Percentiles rank a stretch among this genome's conserved stretches.
Evolutionary conservation across 1,140 invertebrate genomes (phyloP).

Genomic region (Neodiprion virginianus): DNA sequence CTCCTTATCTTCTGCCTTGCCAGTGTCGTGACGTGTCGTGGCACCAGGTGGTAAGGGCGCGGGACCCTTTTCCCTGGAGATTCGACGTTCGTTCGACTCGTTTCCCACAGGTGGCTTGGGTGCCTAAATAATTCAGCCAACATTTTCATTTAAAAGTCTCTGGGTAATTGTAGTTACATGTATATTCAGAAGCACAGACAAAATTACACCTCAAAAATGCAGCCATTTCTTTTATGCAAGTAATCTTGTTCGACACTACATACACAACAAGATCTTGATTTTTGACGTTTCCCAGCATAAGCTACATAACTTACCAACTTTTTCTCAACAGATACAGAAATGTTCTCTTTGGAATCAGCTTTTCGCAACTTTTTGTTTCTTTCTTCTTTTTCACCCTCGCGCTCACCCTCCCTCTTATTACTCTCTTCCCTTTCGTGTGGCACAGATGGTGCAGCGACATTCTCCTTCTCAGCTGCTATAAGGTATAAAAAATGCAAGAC

Average conservation of each 20-base stretch:
- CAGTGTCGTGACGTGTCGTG: constrained; percentile 46
- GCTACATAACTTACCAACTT: constrained; percentile 54
- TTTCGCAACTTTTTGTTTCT: constrained; percentile 61
- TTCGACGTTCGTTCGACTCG: constrained; percentile 50
- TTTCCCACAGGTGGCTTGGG: constrained; percentile 56
- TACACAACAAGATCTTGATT: too few species aligned
- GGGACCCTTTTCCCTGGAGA: constrained; percentile 64
- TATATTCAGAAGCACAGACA: too few species aligned
- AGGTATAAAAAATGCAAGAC: constrained; percentile 20
- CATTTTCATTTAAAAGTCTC: too few species aligned
- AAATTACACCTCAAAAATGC: too few species aligned
- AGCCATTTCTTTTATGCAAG: too few species aligned
- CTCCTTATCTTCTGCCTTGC: constrained; percentile 47
- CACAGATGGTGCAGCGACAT: constrained; percentile 43
- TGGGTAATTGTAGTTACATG: too few species aligned
- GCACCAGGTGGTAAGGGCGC: constrained; percentile 60
- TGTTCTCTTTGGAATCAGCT: constrained; percentile 59
- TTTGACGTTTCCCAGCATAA: too few species aligned
- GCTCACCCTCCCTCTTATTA: constrained; percentile 59
- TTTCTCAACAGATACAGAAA: constrained; percentile 58
- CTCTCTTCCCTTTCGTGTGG: constrained; percentile 56
- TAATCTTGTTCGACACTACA: too few species aligned
- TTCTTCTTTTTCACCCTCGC: constrained; percentile 60
- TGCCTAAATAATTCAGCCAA: constrained; percentile 36
- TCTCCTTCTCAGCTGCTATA: constrained; percentile 55